phyloP scores from a whole-genome alignment of 2,888 invertebrate genomes.

The Bruchidius siliquastri region DNA sequence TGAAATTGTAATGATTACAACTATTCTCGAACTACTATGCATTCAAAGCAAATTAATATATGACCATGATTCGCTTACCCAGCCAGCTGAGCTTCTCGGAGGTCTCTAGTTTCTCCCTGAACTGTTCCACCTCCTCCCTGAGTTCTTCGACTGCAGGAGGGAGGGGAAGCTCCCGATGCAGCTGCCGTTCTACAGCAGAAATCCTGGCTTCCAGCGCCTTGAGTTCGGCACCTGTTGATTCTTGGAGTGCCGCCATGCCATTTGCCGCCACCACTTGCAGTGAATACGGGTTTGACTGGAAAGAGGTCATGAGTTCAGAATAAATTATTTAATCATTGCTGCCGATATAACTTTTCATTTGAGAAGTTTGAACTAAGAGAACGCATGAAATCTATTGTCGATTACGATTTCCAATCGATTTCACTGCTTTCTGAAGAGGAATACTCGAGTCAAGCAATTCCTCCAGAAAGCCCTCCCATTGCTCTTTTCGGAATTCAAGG shows the following conservation, averaged over 20 bases:
- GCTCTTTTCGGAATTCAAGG: too few relatives aligned
- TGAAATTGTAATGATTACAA: too few relatives aligned
- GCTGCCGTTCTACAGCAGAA: constrained; percentile 53
- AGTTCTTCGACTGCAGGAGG: constrained; percentile 54
- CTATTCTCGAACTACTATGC: too few relatives aligned
- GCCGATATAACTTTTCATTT: too few relatives aligned
- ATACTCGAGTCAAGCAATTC: too few relatives aligned
- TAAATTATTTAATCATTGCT: too few relatives aligned
- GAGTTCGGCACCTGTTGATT: constrained; percentile 49
- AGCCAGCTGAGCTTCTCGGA: constrained; percentile 60
- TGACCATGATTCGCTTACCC: constrained; percentile 44
- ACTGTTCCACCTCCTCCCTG: constrained; percentile 55
- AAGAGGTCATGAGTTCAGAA: too few relatives aligned
- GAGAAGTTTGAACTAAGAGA: too few relatives aligned
- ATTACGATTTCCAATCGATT: too few relatives aligned
- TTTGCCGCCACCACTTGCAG: constrained; percentile 45
- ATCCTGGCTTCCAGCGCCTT: constrained; percentile 56
- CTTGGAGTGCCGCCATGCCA: constrained; percentile 45
- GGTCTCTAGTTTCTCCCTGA: constrained; percentile 57
- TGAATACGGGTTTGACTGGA: constrained; percentile 26
- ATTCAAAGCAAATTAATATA: neutral
- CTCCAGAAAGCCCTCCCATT: too few relatives aligned
- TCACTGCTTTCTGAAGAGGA: too few relatives aligned
- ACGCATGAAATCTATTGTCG: too few relatives aligned
- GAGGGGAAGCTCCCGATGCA: constrained; percentile 52